These are phyloP conservation scores for Melanotaenia nigrans DNA, from an alignment of 2,797 vertebrate species.

Conservation along the genomic window DNA sequence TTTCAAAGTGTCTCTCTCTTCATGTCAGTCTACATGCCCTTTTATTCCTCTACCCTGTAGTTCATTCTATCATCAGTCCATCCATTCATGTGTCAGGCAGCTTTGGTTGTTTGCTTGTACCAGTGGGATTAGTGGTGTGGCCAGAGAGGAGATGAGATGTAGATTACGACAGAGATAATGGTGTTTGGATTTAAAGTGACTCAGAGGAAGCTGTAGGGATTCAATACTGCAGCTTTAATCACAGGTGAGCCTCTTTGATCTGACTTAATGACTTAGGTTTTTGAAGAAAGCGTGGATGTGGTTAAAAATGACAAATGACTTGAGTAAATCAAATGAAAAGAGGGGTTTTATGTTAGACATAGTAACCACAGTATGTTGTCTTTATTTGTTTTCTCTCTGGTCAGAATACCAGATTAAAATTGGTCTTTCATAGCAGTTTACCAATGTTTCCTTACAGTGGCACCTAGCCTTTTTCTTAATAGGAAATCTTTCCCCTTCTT, in stretches of 20 bases:
- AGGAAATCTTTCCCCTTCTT: not conserved
- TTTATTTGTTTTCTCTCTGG: slow-evolving; percentile 3
- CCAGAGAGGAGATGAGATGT: slow-evolving; percentile 73
- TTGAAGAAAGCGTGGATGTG: slow-evolving; percentile 9
- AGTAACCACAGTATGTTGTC: not conserved
- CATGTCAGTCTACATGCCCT: not conserved
- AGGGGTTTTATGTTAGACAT: not conserved
- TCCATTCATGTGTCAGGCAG: slow-evolving; percentile 36
- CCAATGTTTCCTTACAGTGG: not conserved
- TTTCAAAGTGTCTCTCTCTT: not conserved
- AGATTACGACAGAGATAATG: slow-evolving; percentile 79
- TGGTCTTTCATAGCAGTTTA: slow-evolving; percentile 3
- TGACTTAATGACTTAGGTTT: slow-evolving; percentile 43
- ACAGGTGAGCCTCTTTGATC: slow-evolving; percentile 66
- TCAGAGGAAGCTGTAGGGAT: slow-evolving; percentile 48
- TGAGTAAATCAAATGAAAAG: slow-evolving; percentile 11
- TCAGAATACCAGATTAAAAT: not conserved
- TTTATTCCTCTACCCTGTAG: slow-evolving; percentile 6
- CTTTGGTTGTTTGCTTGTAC: slow-evolving; percentile 44
- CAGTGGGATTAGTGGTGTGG: slow-evolving; percentile 67
- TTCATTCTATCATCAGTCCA: slow-evolving; percentile 8
- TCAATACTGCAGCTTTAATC: slow-evolving; percentile 65
- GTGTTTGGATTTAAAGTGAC: slow-evolving; percentile 70
- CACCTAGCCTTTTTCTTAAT: not conserved
- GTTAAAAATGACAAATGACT: slow-evolving; percentile 5